Evolutionary conservation across 2,888 invertebrate species (phyloP).

Genomic region (Plagodis dolabraria): DNA sequence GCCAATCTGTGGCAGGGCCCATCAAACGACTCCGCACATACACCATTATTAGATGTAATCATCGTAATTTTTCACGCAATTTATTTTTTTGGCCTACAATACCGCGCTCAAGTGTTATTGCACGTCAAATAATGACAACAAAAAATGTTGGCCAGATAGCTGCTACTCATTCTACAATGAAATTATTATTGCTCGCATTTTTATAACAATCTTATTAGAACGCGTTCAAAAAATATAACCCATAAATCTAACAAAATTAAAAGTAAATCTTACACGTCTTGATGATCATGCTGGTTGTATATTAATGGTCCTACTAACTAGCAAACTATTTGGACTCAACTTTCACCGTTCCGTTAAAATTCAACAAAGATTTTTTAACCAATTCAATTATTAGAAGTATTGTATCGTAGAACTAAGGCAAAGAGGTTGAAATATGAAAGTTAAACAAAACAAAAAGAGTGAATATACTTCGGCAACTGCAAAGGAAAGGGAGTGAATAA

Average conservation of each 20-base stretch:
- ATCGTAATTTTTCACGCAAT: constrained; percentile 85
- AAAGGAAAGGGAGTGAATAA: constrained; percentile 82
- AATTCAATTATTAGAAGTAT: constrained; percentile 70
- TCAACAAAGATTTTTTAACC: constrained; percentile 59
- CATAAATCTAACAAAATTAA: constrained; percentile 46
- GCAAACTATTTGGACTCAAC: constrained; percentile 29
- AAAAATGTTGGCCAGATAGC: constrained; percentile 66
- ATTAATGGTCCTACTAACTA: background rate
- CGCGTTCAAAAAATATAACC: constrained; percentile 38
- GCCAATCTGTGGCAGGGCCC: constrained; percentile 76
- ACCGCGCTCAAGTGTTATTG: constrained; percentile 65
- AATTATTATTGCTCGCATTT: constrained; percentile 43
- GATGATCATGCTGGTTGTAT: constrained; percentile 11
- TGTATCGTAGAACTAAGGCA: constrained; percentile 63
- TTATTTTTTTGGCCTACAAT: constrained; percentile 74
- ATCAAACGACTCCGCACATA: constrained; percentile 71
- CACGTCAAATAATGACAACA: constrained; percentile 81
- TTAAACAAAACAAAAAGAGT: constrained; percentile 77
- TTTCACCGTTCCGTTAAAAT: constrained; percentile 55
- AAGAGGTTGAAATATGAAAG: constrained; percentile 77
- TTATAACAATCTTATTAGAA: constrained; percentile 45
- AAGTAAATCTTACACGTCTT: constrained; percentile 36
- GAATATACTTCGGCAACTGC: constrained; percentile 75
- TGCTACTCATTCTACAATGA: constrained; percentile 35
- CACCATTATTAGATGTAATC: constrained; percentile 81